Conservation (phyloP, 2,113 vertebrate genomes). For the Pteruthius melanotis region DNA sequence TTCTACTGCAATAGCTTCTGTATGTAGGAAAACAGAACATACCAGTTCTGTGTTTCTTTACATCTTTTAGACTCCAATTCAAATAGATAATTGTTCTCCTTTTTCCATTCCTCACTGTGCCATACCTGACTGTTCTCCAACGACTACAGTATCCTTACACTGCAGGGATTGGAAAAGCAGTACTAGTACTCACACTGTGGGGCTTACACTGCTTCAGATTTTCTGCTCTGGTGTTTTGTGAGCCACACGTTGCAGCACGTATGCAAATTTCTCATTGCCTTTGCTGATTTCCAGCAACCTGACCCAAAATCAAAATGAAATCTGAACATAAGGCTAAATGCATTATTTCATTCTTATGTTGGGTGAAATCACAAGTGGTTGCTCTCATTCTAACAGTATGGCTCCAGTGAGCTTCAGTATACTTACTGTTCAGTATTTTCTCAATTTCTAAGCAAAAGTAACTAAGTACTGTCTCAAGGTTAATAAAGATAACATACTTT, state of each 20-base stretch:
- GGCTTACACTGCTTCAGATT: not conserved
- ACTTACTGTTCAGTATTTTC: not conserved
- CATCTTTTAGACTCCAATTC: not conserved
- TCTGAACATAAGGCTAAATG: not conserved
- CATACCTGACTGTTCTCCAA: not conserved
- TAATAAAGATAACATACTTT: not conserved
- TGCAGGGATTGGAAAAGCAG: not conserved
- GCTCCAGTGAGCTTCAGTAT: not conserved
- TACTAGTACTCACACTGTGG: not conserved
- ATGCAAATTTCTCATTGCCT: not conserved
- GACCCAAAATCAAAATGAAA: not conserved
- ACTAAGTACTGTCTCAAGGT: not conserved
- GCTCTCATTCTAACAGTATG: not conserved
- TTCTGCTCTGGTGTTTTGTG: not conserved
- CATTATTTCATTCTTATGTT: not conserved
- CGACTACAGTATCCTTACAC: not conserved
- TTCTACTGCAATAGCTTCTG: not conserved
- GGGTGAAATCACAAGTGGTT: not conserved
- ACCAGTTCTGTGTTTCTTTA: not conserved
- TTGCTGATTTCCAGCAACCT: not conserved
- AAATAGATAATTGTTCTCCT: not conserved
- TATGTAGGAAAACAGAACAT: not conserved
- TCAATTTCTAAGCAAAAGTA: not conserved
- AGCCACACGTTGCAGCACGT: not conserved
- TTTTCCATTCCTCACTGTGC: not conserved